Evolutionary conservation across 2,888 invertebrate species (phyloP), one percentile per base, ranked within the genome.

Genomic region (Sturmia bella): DNA sequence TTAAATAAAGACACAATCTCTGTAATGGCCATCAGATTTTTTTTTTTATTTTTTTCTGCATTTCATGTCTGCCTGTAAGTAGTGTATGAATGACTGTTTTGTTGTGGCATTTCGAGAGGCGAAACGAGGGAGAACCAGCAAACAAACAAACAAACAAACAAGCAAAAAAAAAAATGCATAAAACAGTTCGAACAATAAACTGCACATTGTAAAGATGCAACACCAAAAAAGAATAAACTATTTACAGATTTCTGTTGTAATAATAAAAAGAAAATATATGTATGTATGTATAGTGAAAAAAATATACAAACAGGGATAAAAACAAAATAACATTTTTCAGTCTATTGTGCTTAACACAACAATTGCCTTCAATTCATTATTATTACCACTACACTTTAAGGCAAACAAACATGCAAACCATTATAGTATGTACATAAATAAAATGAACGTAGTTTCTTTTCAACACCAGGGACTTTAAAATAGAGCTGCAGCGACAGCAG

Each of bases 321-420:
- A 43, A 59, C 37, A 57, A 56, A 54, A 13, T 24, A 79, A 74
- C 19, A 64, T 57, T 75, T 56, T 80, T 61, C 37, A 66, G 73
- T 66, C 72, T 66, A 52, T 79, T 79, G 78, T 79, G 52, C 52
- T 72, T 54, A 73, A 43, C 66, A 75, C 52, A 66, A 74, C 74
- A 82, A 78, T 78, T 78, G 82, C 78, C 69, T 74, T 78, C 78
- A 82, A 82, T 75, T 78, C 78, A 78, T 82, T 70, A 74, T 68
- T 78, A 78, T 77, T 70, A 74, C 77, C 61, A 78, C 73, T 74
- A 74, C 68, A 80, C 64, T 78, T 32, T 78, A 52, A 64, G 50
- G 43, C 56, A 57, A 32, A 41, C 41, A 74, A 6, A 37, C 37
- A 24, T 7, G 19, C 27, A 57, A 7, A 43, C 37, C 45, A 12